Percentiles rank a stretch among this genome's conserved stretches.
Evolutionary conservation across 2,113 vertebrate species (phyloP).

Genomic region (Tympanuchus pallidicinctus): DNA sequence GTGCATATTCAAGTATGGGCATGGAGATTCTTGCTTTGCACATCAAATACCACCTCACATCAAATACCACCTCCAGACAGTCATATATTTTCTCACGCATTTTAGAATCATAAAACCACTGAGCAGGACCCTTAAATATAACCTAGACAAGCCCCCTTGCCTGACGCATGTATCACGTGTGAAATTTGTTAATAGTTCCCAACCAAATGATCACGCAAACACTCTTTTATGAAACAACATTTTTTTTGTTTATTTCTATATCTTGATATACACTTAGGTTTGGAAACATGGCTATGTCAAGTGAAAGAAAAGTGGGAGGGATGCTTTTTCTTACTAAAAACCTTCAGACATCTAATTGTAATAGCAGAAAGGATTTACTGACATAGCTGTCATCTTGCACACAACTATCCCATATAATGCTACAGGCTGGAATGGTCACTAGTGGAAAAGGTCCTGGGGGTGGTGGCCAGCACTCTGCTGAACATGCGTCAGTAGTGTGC

Average conservation of each 20-base stretch:
- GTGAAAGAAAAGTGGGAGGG: not conserved
- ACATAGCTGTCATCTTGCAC: not conserved
- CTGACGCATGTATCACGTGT: not conserved
- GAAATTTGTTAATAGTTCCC: not conserved
- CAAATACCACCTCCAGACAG: not conserved
- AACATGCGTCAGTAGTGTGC: not conserved
- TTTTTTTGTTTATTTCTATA: not conserved
- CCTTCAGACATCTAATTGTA: not conserved
- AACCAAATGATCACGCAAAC: not conserved
- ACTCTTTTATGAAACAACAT: not conserved
- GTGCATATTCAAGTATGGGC: not conserved
- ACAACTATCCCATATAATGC: no score
- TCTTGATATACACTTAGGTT: not conserved
- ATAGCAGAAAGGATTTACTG: not conserved
- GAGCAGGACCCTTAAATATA: no score
- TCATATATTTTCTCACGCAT: not conserved
- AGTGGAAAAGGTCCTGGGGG: no score
- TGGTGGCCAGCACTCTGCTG: not conserved
- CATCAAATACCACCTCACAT: not conserved
- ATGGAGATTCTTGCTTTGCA: not conserved
- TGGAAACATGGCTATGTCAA: not conserved
- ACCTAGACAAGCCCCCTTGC: no score
- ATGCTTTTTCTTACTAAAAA: not conserved
- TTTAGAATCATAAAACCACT: not conserved
- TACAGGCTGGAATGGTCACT: no score